Base-by-base conservation (phyloP, 2,888 invertebrate genomes). In the Melanostoma mellinum region DNA sequence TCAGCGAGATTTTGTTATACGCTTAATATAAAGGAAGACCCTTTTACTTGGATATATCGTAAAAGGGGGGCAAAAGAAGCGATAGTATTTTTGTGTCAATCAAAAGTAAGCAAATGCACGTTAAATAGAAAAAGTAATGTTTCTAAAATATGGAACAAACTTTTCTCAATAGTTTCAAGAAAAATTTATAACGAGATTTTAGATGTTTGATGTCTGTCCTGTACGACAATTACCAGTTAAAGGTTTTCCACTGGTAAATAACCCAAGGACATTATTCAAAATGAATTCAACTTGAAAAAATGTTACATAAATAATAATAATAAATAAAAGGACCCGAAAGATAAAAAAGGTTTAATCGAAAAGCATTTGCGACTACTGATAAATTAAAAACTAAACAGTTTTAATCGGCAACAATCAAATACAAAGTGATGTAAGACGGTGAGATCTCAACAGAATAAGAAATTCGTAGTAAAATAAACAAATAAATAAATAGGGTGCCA, bases 141-240 rank as follows among this genome's bases (percentile, higher is more conserved):
- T 40, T 65, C 63, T 48, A 63, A 56, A 35, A 55, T 56, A 40
- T 50, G 33, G 48, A 65, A 50, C 6, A 48, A 50, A 42, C 6
- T 53, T 50, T 38, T 40, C 48, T 33, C 10, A 32, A 65, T 6
- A 50, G 6, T 3, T 46, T n/a, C 30, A 50, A 35, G 48, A 40
- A n/a, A 36, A 46, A 0, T 35, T 32, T 40, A 10, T 46, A 67
- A 48, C 42, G 65, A 74, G 56, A 67, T 50, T 40, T 40, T 50
- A 38, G 20, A 20, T 20, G 20, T 72, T 88, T 88, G 63, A 48
- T 91, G 68, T 91, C 69, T 86, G 90, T 90, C 90, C 89, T 89
- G 86, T 89, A 88, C 88, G 90, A 90, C 89, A 87, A 89, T 89
- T 87, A 86, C 88, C 87, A 88, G 88, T 87, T 87, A 86, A 61